Evolutionary conservation across 2,113 vertebrate species (phyloP).

Genomic region (Indicator indicator): DNA sequence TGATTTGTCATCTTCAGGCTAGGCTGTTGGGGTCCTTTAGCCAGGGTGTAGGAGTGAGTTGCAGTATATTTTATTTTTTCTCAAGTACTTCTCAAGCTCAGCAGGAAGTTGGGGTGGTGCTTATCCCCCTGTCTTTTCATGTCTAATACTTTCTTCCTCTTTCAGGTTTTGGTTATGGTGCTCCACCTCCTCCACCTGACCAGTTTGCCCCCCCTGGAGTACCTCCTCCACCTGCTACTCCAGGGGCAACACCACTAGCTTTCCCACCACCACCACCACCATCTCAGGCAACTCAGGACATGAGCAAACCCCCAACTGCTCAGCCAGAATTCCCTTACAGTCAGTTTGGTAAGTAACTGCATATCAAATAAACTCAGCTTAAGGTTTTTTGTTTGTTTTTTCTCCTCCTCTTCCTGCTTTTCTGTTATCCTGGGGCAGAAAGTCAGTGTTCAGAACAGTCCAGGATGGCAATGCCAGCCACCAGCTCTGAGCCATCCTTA

Average conservation of each 20-base stretch:
- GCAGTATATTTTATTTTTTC: too few species aligned
- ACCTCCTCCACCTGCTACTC: constrained; percentile 92
- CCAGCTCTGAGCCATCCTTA: not conserved
- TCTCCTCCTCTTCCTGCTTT: not conserved
- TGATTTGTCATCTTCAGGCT: not conserved
- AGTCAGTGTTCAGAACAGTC: not conserved
- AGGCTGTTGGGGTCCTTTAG: not conserved
- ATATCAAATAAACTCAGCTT: not conserved
- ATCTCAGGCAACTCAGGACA: constrained; percentile 95
- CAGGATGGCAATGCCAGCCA: not conserved
- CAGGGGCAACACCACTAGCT: constrained; percentile 89
- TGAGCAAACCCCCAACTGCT: constrained; percentile 94
- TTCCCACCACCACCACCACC: constrained; percentile 93
- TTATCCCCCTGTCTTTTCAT: fast-evolving
- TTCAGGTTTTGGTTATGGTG: constrained; percentile 93
- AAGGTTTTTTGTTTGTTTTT: not conserved
- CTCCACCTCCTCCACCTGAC: constrained; percentile 91
- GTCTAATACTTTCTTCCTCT: not conserved
- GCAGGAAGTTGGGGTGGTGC: not conserved
- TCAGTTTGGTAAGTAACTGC: constrained; percentile 92
- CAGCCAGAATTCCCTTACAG: constrained; percentile 96
- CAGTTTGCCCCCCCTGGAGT: constrained; percentile 93
- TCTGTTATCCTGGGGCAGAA: not conserved
- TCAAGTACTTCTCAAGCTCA: not conserved
- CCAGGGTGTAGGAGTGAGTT: fast-evolving